Evolutionary conservation across 2,888 invertebrate species (phyloP).

Genomic region (Augochlorella aurata): DNA sequence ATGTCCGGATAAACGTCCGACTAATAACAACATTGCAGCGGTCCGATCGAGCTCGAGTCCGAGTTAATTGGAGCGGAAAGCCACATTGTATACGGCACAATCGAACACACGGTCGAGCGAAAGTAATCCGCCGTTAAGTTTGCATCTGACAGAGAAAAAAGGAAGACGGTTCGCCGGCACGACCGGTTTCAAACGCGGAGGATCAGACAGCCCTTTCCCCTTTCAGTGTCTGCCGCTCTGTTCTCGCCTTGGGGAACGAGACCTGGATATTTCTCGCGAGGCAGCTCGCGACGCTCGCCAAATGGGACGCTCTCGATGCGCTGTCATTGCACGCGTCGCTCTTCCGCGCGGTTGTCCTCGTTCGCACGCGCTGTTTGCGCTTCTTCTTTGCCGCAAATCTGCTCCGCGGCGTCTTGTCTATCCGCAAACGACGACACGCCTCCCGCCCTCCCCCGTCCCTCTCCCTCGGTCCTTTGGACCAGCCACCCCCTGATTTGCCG

Average conservation of each 20-base stretch:
- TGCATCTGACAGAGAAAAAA: neutral
- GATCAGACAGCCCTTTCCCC: neutral
- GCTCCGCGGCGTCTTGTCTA: constrained; percentile 15
- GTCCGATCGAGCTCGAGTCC: neutral
- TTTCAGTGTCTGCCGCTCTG: constrained; percentile 7
- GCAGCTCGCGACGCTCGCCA: constrained; percentile 34
- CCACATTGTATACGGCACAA: neutral
- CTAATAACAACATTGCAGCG: neutral
- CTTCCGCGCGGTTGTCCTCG: constrained; percentile 5
- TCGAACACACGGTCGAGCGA: neutral
- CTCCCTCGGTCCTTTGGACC: neutral
- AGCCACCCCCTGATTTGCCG: constrained; percentile 26
- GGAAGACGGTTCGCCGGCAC: neutral
- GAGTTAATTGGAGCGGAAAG: neutral
- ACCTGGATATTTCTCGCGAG: constrained; percentile 29
- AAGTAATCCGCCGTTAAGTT: constrained; percentile 8
- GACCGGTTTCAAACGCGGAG: neutral
- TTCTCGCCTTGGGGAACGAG: constrained; percentile 10
- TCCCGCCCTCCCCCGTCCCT: neutral
- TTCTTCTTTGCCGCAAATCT: constrained; percentile 4
- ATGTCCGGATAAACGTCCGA: neutral
- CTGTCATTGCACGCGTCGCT: constrained; percentile 19
- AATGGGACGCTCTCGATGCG: constrained; percentile 41
- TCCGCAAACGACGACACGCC: constrained; percentile 18
- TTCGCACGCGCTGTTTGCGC: constrained; percentile 35